Evolutionary conservation across 2,113 vertebrate species (phyloP).

Genomic region (Talpa occidentalis): DNA sequence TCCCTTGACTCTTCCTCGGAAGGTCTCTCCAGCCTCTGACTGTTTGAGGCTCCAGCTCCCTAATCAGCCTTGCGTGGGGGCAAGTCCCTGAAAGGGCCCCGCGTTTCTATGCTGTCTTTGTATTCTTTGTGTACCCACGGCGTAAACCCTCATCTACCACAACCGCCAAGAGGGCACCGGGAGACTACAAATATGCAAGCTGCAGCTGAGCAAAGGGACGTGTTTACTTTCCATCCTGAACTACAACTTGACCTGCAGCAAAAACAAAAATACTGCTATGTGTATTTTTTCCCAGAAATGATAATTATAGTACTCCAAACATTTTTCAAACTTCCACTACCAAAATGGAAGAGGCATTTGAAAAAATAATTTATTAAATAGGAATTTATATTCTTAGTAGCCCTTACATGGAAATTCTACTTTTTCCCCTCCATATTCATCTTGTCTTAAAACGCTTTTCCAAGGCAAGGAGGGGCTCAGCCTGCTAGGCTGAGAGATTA

Average conservation of each 20-base stretch:
- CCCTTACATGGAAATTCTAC: slow-evolving; percentile 78
- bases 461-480: not conserved
- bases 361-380: slow-evolving; percentile 81
- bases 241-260: slow-evolving; percentile 78
- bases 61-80: slow-evolving; percentile 1
- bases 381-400: slow-evolving; percentile 68
- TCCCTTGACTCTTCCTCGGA: not conserved
- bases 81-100: slow-evolving; percentile 27
- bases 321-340: slow-evolving; percentile 76
- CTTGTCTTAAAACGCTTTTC: not conserved
- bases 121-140: slow-evolving; percentile 72
- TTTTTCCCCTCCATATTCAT: not conserved
- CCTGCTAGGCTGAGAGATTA: not conserved
- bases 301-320: slow-evolving; percentile 82
- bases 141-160: not conserved
- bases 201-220: slow-evolving; percentile 78
- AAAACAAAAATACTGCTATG: slow-evolving; percentile 78
- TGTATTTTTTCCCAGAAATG: slow-evolving; percentile 81
- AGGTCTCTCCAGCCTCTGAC: not conserved
- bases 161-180: slow-evolving; percentile 43
- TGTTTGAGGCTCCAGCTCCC: not conserved
- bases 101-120: slow-evolving; percentile 66
- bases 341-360: slow-evolving; percentile 79
- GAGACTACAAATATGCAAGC: slow-evolving; percentile 70
- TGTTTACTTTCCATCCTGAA: slow-evolving; percentile 78